Evolutionary conservation across 2,888 invertebrate species (phyloP).

Genomic region (Macaria liturata): DNA sequence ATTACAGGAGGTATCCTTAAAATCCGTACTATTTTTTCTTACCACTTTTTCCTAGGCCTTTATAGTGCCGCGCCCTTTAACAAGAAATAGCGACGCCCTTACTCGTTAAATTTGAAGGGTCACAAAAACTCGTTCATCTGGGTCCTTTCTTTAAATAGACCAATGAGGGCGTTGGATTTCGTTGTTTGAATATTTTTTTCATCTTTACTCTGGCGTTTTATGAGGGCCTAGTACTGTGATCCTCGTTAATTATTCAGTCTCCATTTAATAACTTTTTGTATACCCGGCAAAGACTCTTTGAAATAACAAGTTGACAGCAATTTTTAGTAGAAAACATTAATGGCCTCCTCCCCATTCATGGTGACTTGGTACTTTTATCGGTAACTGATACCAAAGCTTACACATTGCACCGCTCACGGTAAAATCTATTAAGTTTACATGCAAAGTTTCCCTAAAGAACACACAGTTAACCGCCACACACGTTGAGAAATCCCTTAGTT

Average conservation of each 20-base stretch:
- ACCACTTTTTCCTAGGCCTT: background rate
- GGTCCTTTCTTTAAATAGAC: background rate
- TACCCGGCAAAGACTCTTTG: background rate
- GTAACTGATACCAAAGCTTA: constrained; percentile 43
- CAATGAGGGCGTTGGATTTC: constrained; percentile 15
- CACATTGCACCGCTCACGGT: constrained; percentile 47
- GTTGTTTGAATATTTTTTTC: background rate
- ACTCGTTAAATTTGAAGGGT: constrained; percentile 6
- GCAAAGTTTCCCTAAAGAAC: constrained; percentile 4
- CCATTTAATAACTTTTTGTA: constrained; percentile 7
- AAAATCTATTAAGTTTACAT: background rate
- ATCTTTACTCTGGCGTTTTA: constrained; percentile 23
- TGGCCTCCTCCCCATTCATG: constrained; percentile 32
- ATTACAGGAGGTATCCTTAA: background rate
- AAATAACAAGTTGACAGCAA: too few relatives aligned
- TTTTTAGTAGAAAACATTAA: background rate
- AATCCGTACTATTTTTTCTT: background rate
- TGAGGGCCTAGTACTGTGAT: constrained; percentile 42
- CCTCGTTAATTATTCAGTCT: constrained; percentile 46
- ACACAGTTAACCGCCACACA: constrained; percentile 44
- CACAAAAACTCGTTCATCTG: background rate
- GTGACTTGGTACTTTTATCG: constrained; percentile 42
- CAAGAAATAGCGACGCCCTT: constrained; percentile 8
- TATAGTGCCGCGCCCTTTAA: constrained; percentile 9
- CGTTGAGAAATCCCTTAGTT: constrained; percentile 32